These are phyloP conservation scores for Gephyroberyx darwinii DNA, from an alignment of 2,797 vertebrate species.

Conservation along the genomic window DNA sequence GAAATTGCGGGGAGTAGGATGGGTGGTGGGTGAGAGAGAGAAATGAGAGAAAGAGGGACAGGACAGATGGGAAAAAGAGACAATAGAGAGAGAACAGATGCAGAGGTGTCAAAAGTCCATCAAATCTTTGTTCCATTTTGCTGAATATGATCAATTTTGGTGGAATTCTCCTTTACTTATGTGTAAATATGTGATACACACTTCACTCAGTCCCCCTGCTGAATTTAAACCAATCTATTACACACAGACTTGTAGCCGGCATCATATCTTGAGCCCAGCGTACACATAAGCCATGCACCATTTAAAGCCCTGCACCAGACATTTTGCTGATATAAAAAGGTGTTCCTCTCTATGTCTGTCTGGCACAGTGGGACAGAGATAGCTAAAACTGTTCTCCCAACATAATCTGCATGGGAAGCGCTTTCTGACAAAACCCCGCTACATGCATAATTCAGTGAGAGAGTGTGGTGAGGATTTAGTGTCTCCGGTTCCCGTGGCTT, in stretches of 20 bases:
- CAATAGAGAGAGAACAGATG: too few species aligned
- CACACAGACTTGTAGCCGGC: neutral
- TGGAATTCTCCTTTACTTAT: neutral
- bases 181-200: neutral
- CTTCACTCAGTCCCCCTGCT: constrained; percentile 21
- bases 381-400: constrained; percentile 37
- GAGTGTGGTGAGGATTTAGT: constrained; percentile 43
- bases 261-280: constrained; percentile 24
- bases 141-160: neutral
- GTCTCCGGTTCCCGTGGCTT: constrained; percentile 23
- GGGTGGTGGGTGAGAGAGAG: neutral
- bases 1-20: constrained; percentile 10
- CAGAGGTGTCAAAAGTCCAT: too few species aligned
- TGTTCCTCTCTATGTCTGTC: constrained; percentile 18
- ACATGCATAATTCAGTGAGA: constrained; percentile 51
- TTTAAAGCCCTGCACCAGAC: constrained; percentile 26
- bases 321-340: constrained; percentile 29
- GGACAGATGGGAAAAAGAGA: neutral
- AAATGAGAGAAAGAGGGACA: neutral
- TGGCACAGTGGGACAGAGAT: constrained; percentile 23
- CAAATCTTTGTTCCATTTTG: too few species aligned
- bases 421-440: constrained; percentile 39
- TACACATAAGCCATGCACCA: constrained; percentile 12
- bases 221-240: neutral
- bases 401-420: constrained; percentile 40